phyloP scores from a whole-genome alignment of 2,797 vertebrate genomes.

The Aldrovandia affinis region DNA sequence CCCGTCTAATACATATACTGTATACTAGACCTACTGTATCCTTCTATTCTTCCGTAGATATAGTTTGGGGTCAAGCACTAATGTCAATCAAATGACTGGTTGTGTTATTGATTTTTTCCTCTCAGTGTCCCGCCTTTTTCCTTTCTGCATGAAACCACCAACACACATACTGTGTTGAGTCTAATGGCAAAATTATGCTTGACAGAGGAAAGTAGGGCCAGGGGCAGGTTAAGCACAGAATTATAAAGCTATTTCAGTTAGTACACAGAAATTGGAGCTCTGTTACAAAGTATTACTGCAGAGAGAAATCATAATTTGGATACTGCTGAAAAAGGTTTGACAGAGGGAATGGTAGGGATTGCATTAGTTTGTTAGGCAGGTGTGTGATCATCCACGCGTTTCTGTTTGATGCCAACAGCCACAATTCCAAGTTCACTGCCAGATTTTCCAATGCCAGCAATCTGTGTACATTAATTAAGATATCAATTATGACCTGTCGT shows the following conservation, averaged over 20 bases:
- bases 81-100: not conserved
- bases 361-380: not conserved
- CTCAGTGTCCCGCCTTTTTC: not conserved
- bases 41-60: not conserved
- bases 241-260: slow-evolving; percentile 8
- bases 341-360: not conserved
- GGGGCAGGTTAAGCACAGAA: not conserved
- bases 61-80: not conserved
- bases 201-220: slow-evolving; percentile 1
- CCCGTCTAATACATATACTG: not conserved
- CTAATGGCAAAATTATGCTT: not conserved
- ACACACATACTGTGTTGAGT: slow-evolving; percentile 2
- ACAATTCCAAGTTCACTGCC: not conserved
- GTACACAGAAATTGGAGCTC: not conserved
- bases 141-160: not conserved
- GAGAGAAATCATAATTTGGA: not conserved
- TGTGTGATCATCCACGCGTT: not conserved
- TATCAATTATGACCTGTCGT: too few relatives aligned
- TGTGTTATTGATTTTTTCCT: not conserved
- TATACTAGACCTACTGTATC: not conserved
- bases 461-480: not conserved
- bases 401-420: not conserved
- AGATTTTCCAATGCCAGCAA: not conserved
- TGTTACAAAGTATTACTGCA: not conserved
- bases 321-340: not conserved